These are phyloP conservation scores for Sarcophaga carnaria DNA, from an alignment of 2,888 invertebrate species.

Conservation along the genomic window DNA sequence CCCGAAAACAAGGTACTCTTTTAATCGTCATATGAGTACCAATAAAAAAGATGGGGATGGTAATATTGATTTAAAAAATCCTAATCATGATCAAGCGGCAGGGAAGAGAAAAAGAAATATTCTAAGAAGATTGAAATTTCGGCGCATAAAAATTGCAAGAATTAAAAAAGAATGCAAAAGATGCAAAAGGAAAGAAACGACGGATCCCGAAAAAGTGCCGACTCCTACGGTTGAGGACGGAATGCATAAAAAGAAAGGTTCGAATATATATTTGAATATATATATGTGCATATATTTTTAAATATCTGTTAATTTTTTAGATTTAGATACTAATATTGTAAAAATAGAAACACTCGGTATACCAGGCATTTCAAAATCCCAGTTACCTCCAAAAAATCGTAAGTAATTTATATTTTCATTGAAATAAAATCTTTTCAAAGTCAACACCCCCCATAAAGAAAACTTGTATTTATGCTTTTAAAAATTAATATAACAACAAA, in stretches of 20 bases:
- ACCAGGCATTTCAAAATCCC: background rate
- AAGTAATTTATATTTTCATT: background rate
- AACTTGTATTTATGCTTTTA: no score
- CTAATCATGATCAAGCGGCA: background rate
- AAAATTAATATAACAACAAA: no score
- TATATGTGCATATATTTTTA: background rate
- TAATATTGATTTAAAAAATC: background rate
- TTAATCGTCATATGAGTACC: constrained; percentile 16
- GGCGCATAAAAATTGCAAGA: background rate
- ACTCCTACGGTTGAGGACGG: background rate
- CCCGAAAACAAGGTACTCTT: background rate
- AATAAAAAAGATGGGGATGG: constrained; percentile 9
- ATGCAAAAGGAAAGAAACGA: background rate
- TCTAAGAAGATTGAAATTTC: background rate
- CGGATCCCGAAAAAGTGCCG: background rate
- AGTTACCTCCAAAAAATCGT: constrained; percentile 32
- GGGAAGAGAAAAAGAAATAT: background rate
- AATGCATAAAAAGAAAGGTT: background rate
- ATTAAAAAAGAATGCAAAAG: background rate
- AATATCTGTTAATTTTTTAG: background rate
- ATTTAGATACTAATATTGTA: background rate
- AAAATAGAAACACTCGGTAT: background rate
- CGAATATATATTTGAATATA: background rate
- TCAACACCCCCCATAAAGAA: no score
- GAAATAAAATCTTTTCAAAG: background rate